Base-by-base conservation (phyloP, 2,888 invertebrate genomes). In the Amitus sp. region DNA sequence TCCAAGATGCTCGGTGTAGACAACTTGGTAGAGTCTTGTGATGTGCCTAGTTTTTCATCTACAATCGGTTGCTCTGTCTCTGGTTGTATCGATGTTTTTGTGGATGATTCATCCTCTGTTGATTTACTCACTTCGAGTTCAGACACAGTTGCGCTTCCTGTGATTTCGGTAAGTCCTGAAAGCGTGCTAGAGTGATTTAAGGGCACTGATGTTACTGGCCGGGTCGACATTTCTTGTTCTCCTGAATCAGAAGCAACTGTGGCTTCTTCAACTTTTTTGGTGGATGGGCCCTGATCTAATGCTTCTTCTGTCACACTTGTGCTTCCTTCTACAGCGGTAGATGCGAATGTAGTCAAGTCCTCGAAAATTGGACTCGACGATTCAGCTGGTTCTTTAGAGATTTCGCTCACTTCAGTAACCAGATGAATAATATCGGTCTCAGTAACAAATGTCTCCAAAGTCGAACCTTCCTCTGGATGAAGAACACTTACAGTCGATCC, bases 111-210 rank as follows among this genome's bases (percentile, higher is more conserved):
- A 10, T 58, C 45, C 19, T 37, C 49, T 23, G 37, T 15, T 7
- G 12, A 28, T 56, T 65, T 66, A 5, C 46, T 33, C 19, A 68
- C 51, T 51, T 47, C 56, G 17, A 39, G 55, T 23, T 58, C 57
- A 15, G 39, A 53, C 2, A 17, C 45, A 30, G 12, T 15, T n/a
- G 62, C 46, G 30, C 19, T 58, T 50, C 42, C 53, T 9, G 42
- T 33, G 4, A 18, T 27, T 37, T 48, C 48, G 15, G 50, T 10
- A 5, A 30, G 12, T 54, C 67, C 61, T 27, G 62, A 43, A 20
- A 48, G 23, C 28, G 30, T 43, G 30, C 39, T 42, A 2, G 43
- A 51, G 6, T 62, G 20, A 19, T 61, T 55, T 56, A 62, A 58
- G 18, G 51, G 49, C 45, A 28, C 47, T 30, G 48, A 18, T 30